Evolutionary conservation across 1,140 invertebrate species (phyloP), one percentile per base, ranked within the genome.

Genomic region (Drosophila biarmipes): DNA sequence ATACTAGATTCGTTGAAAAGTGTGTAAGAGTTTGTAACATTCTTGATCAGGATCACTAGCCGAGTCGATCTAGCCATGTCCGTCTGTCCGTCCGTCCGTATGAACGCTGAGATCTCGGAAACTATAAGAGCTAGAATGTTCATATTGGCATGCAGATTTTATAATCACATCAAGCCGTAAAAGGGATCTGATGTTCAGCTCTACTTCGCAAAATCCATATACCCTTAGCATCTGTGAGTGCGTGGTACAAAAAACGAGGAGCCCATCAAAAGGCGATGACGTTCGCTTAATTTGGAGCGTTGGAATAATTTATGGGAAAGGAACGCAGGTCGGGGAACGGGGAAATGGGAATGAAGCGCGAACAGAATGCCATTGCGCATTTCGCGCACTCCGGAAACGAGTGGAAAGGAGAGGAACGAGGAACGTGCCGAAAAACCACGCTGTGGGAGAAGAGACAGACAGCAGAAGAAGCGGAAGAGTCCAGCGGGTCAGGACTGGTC

Each of bases 241-340:
- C 21, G 43, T 49, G 58, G 74, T 72, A 78, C 42, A 6, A 8
- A 55, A 19, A 31, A 43, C 38, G 54, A 66, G 51, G 48, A 51
- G 35, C 51, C 66, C 66, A 78, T 87, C 75, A 75, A 87, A 87
- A 87, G 74, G 78, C 82, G 82, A 87, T 87, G 82, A 87, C 82
- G 82, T 78, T 66, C 62, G 82, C 82, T 87, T 87, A 87, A 87
- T 87, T 87, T 81, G 82, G 64, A 72, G 69, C 82, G 66, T 53
- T 72, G 59, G 58, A 81, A 86, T 87, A 75, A 87, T 86, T 86
- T 81, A 86, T 86, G 64, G 73, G 52, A 40, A n/a, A 29, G 42
- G 2, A 43, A 27, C 17, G 46, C 21, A 66, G 29, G 45, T n/a
- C 14, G 45, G 7, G 14, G 7, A 52, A 58, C 42, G 37, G 29